These are phyloP conservation scores for Saturnia pavonia DNA, from an alignment of 2,888 invertebrate genomes.

Conservation along the genomic window DNA sequence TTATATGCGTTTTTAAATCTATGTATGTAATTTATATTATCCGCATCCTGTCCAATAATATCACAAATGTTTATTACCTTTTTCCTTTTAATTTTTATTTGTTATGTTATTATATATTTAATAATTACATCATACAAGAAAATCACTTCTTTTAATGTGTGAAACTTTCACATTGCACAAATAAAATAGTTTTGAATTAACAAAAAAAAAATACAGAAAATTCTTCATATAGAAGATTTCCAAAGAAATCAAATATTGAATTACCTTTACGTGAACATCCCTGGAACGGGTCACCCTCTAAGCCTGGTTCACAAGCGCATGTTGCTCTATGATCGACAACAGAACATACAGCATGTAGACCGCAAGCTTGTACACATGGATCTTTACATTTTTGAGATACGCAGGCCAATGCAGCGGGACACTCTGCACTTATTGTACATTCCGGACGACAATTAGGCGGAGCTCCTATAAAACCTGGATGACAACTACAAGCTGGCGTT, in stretches of 20 bases:
- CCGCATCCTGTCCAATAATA: slow-evolving; percentile 13
- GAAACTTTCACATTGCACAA: not conserved
- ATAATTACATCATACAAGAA: not conserved
- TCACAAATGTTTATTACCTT: slow-evolving; percentile 14
- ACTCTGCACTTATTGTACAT: slow-evolving; percentile 86
- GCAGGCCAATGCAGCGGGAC: slow-evolving; percentile 84
- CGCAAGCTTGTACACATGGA: slow-evolving; percentile 86
- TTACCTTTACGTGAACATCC: slow-evolving; percentile 77
- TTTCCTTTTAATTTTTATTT: slow-evolving; percentile 9
- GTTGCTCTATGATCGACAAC: slow-evolving; percentile 85
- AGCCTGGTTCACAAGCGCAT: slow-evolving; percentile 83
- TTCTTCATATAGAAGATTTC: not conserved
- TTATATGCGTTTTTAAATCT: slow-evolving; percentile 56
- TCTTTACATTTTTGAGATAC: slow-evolving; percentile 83
- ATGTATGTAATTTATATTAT: slow-evolving; percentile 19
- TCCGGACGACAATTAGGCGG: slow-evolving; percentile 87
- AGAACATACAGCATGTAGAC: slow-evolving; percentile 79
- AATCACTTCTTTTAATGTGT: not conserved
- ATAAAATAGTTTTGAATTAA: not conserved
- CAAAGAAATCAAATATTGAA: slow-evolving; percentile 23
- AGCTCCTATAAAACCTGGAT: slow-evolving; percentile 83
- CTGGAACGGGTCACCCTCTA: slow-evolving; percentile 85
- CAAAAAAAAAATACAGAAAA: not conserved
- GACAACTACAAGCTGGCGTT: slow-evolving; percentile 84
- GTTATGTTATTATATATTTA: not conserved